phyloP scores from a whole-genome alignment of 2,113 vertebrate genomes.

The Gobiocypris rarus region DNA sequence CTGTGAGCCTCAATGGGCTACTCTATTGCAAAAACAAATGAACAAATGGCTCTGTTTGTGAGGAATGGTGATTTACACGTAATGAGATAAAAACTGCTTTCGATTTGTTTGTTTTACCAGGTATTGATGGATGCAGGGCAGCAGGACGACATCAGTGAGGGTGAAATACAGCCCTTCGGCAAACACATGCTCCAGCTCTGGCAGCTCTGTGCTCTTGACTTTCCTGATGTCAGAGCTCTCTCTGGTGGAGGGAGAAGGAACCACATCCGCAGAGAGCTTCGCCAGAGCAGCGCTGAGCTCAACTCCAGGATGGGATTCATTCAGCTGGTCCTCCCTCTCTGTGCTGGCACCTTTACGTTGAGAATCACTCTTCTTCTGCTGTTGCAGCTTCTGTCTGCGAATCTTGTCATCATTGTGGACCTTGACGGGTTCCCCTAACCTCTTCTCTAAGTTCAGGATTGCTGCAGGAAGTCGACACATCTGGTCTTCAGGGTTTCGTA shows the following conservation, averaged over 20 bases:
- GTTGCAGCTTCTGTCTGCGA: conserved; percentile 89
- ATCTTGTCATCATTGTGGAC: conserved; percentile 98
- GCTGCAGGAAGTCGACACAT: conserved; percentile 76
- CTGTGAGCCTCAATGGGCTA: not conserved
- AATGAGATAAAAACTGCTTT: not conserved
- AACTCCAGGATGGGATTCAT: conserved; percentile 59
- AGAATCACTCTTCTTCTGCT: conserved; percentile 64
- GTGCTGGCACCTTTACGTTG: conserved; percentile 40
- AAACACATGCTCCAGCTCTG: conserved; percentile 88
- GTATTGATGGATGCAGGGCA: conserved; percentile 92
- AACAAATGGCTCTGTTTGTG: not conserved
- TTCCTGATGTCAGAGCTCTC: conserved; percentile 86
- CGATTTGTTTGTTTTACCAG: conserved; percentile 80
- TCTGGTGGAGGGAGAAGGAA: conserved; percentile 69
- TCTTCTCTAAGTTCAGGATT: conserved; percentile 84
- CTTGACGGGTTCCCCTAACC: conserved; percentile 88
- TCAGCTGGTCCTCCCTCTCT: not conserved
- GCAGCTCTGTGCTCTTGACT: conserved; percentile 85
- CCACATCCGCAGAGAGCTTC: conserved; percentile 77
- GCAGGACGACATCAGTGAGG: conserved; percentile 89
- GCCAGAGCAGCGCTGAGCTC: conserved; percentile 87
- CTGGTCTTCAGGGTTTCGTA: conserved; percentile 67
- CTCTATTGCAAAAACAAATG: not conserved
- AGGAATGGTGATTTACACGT: not conserved
- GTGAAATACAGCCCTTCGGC: conserved; percentile 97